Percentiles rank a stretch among this genome's conserved stretches.
Conservation (phyloP, 2,888 invertebrate species). For the Chrysolina americana region DNA sequence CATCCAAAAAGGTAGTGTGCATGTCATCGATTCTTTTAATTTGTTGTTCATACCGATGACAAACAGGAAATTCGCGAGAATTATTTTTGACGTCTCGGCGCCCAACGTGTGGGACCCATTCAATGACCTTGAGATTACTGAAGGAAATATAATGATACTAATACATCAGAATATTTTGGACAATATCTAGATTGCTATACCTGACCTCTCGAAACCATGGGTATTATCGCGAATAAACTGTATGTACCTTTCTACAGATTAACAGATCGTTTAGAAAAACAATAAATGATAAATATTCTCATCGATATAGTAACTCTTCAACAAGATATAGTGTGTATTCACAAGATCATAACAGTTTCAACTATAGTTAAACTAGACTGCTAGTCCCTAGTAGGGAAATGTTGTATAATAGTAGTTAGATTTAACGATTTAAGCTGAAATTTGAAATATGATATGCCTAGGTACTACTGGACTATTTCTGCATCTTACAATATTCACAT, state of each 20-base stretch:
- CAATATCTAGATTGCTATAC: background rate
- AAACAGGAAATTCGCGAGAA: background rate
- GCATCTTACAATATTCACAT: constrained; percentile 38
- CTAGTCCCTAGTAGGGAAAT: constrained; percentile 54
- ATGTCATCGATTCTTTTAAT: background rate
- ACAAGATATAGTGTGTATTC: constrained; percentile 60
- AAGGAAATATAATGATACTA: background rate
- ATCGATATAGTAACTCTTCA: constrained; percentile 52
- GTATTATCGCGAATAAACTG: background rate
- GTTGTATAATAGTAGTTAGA: constrained; percentile 55
- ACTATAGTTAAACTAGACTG: constrained; percentile 54
- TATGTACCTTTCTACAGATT: background rate
- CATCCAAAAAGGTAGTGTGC: background rate
- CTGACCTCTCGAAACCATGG: background rate
- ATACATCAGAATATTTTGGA: background rate
- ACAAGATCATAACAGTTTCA: constrained; percentile 62
- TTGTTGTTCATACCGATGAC: background rate
- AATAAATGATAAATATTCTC: constrained; percentile 40
- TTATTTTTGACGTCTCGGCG: background rate
- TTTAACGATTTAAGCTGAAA: constrained; percentile 50
- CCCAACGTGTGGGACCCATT: background rate
- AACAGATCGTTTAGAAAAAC: constrained; percentile 13
- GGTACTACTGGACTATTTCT: constrained; percentile 65
- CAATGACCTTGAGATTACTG: background rate
- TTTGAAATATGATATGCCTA: constrained; percentile 64